Conservation (phyloP, 1,140 invertebrate species). For the Ruditapes philippinarum region DNA sequence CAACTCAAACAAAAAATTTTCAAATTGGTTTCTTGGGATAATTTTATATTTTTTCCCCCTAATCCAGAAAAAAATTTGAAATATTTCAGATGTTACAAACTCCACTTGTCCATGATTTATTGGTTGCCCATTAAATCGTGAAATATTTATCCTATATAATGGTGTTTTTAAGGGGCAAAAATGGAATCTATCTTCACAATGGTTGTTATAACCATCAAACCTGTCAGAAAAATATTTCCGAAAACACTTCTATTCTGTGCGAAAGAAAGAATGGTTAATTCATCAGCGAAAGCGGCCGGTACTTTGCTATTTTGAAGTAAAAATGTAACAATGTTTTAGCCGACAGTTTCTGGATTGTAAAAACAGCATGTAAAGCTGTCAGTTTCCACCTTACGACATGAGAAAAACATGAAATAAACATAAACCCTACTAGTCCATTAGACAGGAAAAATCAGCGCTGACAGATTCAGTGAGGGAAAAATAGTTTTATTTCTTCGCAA, state of each 20-base stretch:
- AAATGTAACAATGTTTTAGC: slow-evolving; percentile 32
- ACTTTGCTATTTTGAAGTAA: slow-evolving; percentile 22
- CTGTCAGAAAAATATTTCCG: slow-evolving; percentile 45
- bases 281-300: slow-evolving; percentile 24
- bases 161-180: not conserved
- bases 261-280: slow-evolving; percentile 41
- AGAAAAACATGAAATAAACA: slow-evolving; percentile 60
- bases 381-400: slow-evolving; percentile 55
- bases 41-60: no score
- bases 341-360: slow-evolving; percentile 7
- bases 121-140: not conserved
- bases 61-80: not conserved
- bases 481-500: slow-evolving; percentile 57
- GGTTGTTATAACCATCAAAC: slow-evolving; percentile 41
- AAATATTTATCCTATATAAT: not conserved
- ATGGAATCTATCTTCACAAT: slow-evolving; percentile 9
- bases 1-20: no score
- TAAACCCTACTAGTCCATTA: slow-evolving; percentile 63
- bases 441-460: slow-evolving; percentile 62
- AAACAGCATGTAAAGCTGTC: slow-evolving; percentile 59
- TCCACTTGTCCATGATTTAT: slow-evolving; percentile 14
- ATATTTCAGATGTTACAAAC: not conserved
- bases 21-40: no score
- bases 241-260: slow-evolving; percentile 47
- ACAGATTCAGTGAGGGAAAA: slow-evolving; percentile 64